These are phyloP conservation scores for Cynopterus brachyotis DNA, from an alignment of 2,113 vertebrate genomes.

Conservation along the genomic window DNA sequence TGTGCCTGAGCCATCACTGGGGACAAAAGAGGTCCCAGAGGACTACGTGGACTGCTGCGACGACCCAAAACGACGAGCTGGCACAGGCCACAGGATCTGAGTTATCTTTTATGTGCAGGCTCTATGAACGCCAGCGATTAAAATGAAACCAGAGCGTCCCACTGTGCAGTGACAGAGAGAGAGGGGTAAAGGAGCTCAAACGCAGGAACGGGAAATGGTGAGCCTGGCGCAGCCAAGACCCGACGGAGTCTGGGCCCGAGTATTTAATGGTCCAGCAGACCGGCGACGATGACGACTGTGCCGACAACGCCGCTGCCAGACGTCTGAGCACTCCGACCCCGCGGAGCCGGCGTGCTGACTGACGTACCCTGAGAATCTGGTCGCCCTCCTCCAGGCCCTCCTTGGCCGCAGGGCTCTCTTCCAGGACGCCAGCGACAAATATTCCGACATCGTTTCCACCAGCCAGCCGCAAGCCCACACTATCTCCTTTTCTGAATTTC, in stretches of 20 bases:
- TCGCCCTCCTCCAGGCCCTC: slow-evolving; percentile 99
- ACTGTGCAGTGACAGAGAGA: background rate
- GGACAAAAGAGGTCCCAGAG: background rate
- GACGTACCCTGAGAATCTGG: slow-evolving; percentile 98
- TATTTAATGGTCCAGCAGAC: too few relatives aligned
- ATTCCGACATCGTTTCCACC: slow-evolving; percentile 99
- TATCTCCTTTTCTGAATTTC: slow-evolving; percentile 99
- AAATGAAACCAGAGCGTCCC: background rate
- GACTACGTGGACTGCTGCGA: background rate
- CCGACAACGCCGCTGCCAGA: background rate
- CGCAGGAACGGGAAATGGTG: background rate
- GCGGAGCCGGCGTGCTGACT: background rate
- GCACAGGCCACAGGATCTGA: background rate
- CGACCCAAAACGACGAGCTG: background rate
- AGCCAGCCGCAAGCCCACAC: slow-evolving; percentile 97
- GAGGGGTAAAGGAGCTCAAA: background rate
- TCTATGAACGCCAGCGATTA: background rate
- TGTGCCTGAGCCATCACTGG: background rate
- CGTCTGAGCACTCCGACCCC: background rate
- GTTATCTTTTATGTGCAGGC: background rate
- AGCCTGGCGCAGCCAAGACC: background rate
- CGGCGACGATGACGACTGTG: too few relatives aligned
- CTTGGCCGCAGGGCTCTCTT: slow-evolving; percentile 98
- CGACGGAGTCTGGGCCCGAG: too few relatives aligned
- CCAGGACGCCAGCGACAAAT: slow-evolving; percentile 97